Percentiles rank a stretch among this genome's conserved stretches.
phyloP scores from a whole-genome alignment of 1,140 invertebrate genomes.

The Brachionus sp. region DNA sequence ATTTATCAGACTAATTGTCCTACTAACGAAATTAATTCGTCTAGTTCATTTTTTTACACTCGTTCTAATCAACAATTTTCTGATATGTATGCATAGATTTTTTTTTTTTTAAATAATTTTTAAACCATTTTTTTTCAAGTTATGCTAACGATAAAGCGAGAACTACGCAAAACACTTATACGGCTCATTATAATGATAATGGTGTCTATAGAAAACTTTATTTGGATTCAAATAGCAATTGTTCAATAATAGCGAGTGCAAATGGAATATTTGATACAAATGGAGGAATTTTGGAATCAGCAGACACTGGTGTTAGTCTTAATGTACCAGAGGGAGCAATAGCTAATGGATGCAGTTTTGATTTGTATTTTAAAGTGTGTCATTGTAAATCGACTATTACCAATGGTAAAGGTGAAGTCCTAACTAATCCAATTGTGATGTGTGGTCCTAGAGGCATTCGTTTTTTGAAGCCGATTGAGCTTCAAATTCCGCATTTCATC shows the following conservation, averaged over 20 bases:
- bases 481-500: slow-evolving; percentile 64
- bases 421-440: slow-evolving; percentile 86
- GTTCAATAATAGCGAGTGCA: slow-evolving; percentile 55
- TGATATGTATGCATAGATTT: neutral
- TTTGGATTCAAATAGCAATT: slow-evolving; percentile 43
- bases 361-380: slow-evolving; percentile 88
- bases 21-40: neutral
- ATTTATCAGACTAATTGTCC: neutral
- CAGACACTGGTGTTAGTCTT: slow-evolving; percentile 81
- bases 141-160: slow-evolving; percentile 5
- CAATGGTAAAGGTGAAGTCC: slow-evolving; percentile 72
- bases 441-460: slow-evolving; percentile 86
- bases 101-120: neutral
- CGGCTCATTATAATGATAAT: slow-evolving; percentile 28
- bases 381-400: slow-evolving; percentile 63
- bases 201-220: slow-evolving; percentile 16
- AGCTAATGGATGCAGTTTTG: slow-evolving; percentile 72
- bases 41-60: slow-evolving; percentile 9
- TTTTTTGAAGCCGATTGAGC: slow-evolving; percentile 79
- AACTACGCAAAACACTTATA: neutral
- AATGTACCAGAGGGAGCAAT: slow-evolving; percentile 82
- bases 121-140: neutral
- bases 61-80: slow-evolving; percentile 7
- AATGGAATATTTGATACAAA: slow-evolving; percentile 62
- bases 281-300: slow-evolving; percentile 76